Conservation (phyloP, 2,797 vertebrate genomes). For the Sebastes taczanowskii region DNA sequence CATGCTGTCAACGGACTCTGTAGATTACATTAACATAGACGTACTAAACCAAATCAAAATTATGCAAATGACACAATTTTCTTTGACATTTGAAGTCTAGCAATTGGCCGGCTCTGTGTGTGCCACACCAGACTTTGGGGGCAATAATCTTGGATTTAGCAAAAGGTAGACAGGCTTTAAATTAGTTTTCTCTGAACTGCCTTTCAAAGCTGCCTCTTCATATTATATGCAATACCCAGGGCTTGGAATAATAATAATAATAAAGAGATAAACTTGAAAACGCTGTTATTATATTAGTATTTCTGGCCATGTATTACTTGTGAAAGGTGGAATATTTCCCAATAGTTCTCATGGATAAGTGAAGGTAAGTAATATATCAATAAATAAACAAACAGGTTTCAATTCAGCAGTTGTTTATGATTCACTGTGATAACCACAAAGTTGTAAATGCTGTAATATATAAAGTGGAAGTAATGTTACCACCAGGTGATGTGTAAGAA, state of each 20-base stretch:
- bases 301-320: neutral
- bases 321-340: neutral
- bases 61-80: constrained; percentile 23
- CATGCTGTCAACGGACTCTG: neutral
- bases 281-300: neutral
- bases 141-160: neutral
- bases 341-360: neutral
- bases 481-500: neutral
- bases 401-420: too few relatives aligned
- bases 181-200: neutral
- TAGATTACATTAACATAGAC: constrained; percentile 49
- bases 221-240: neutral
- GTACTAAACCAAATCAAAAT: neutral
- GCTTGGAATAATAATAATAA: neutral
- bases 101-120: neutral
- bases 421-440: neutral
- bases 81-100: constrained; percentile 33
- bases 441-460: neutral
- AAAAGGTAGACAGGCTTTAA: neutral
- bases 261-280: neutral
- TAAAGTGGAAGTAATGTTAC: neutral
- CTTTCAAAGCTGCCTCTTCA: neutral
- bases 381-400: neutral
- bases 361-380: neutral
- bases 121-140: neutral